These are phyloP conservation scores for Protodeltote pygarga DNA, from an alignment of 2,888 invertebrate species.

Conservation along the genomic window DNA sequence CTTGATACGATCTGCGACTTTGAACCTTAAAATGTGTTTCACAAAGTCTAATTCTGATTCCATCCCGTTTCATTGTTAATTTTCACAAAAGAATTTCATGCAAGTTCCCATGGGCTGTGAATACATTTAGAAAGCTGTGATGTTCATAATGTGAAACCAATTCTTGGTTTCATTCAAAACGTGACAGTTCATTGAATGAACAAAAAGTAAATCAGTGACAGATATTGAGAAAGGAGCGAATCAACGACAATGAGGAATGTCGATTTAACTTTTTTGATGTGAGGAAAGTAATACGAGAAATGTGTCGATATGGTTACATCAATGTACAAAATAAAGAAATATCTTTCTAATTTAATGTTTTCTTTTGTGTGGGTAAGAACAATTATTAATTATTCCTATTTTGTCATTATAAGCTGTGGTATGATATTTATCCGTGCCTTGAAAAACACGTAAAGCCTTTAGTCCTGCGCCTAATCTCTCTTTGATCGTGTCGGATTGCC, in stretches of 20 bases:
- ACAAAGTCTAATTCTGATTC: slow-evolving; percentile 21
- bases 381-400: not conserved
- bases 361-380: not conserved
- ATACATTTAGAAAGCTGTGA: slow-evolving; percentile 40
- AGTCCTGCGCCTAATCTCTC: no score
- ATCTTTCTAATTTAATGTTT: no score
- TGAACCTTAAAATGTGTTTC: not conserved
- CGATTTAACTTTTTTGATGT: slow-evolving; percentile 24
- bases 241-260: slow-evolving; percentile 32
- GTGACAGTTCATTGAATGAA: slow-evolving; percentile 37
- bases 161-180: slow-evolving; percentile 25
- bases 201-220: slow-evolving; percentile 34
- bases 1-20: slow-evolving; percentile 3
- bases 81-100: slow-evolving; percentile 32
- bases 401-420: no score
- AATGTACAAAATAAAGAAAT: slow-evolving; percentile 3
- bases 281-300: slow-evolving; percentile 15
- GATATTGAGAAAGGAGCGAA: slow-evolving; percentile 34
- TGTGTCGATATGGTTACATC: slow-evolving; percentile 20
- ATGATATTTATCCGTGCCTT: no score
- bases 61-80: slow-evolving; percentile 12
- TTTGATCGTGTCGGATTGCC: no score
- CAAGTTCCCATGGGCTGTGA: slow-evolving; percentile 33
- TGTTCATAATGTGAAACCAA: slow-evolving; percentile 41
- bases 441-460: no score